phyloP scores from a whole-genome alignment of 2,797 vertebrate species.

The Sternarchorhynchus goeldii region DNA sequence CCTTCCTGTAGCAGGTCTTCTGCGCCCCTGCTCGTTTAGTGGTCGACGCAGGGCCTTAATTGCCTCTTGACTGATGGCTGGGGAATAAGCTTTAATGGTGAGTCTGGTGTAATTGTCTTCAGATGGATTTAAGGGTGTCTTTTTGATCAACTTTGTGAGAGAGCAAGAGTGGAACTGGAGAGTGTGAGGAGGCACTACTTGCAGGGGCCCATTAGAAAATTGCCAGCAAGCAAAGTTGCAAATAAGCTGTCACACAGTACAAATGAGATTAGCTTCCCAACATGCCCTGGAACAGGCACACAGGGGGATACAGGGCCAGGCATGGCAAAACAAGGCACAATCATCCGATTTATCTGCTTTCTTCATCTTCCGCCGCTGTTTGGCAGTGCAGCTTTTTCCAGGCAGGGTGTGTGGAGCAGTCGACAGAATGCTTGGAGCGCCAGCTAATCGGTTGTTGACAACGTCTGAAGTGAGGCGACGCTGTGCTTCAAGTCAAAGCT shows the following conservation, averaged over 20 bases:
- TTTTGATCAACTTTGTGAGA: constrained; percentile 74
- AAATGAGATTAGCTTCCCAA: constrained; percentile 84
- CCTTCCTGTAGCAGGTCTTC: constrained; percentile 58
- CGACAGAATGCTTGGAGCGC: constrained; percentile 72
- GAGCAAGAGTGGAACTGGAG: constrained; percentile 62
- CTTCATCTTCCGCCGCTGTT: constrained; percentile 73
- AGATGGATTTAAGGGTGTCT: constrained; percentile 76
- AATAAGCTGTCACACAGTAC: constrained; percentile 83
- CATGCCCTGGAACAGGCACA: constrained; percentile 74
- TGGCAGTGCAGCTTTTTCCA: constrained; percentile 65
- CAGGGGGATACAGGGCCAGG: constrained; percentile 66
- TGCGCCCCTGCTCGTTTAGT: constrained; percentile 68
- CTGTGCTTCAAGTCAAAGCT: constrained; percentile 53
- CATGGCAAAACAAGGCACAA: constrained; percentile 71
- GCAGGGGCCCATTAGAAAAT: constrained; percentile 71
- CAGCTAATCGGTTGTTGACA: constrained; percentile 74
- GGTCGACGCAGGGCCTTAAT: constrained; percentile 72
- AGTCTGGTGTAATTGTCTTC: constrained; percentile 67
- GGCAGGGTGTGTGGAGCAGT: constrained; percentile 65
- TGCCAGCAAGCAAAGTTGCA: constrained; percentile 75
- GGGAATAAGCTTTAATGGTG: constrained; percentile 47
- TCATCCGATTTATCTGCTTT: constrained; percentile 72
- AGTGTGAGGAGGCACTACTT: constrained; percentile 69
- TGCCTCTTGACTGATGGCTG: constrained; percentile 77
- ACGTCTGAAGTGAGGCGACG: constrained; percentile 64